These are phyloP conservation scores for Coluber constrictor DNA, from an alignment of 2,797 vertebrate species.

Conservation along the genomic window DNA sequence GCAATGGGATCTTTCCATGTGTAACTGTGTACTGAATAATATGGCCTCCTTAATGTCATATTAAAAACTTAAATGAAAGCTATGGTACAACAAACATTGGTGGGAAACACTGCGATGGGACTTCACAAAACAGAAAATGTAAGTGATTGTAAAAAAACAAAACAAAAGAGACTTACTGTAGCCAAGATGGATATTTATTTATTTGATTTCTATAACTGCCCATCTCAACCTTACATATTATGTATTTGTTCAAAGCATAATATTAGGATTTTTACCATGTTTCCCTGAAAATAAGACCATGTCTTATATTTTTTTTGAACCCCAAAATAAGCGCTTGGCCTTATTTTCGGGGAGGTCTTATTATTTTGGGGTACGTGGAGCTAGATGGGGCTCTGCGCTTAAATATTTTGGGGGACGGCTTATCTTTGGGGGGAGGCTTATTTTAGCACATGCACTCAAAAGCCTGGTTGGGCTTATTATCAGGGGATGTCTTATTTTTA, in stretches of 20 bases:
- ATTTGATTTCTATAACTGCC: neutral
- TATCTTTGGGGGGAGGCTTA: too few relatives aligned
- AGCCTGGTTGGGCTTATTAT: too few relatives aligned
- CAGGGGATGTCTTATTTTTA: too few relatives aligned
- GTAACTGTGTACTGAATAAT: neutral
- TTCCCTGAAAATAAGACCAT: too few relatives aligned
- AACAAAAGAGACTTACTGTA: neutral
- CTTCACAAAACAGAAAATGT: neutral
- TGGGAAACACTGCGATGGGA: neutral
- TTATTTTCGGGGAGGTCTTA: too few relatives aligned
- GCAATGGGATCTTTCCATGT: neutral
- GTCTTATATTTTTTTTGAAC: too few relatives aligned
- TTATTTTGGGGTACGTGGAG: too few relatives aligned
- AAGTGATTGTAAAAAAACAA: neutral
- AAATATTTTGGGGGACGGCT: too few relatives aligned
- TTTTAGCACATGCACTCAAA: too few relatives aligned
- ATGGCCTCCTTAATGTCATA: neutral
- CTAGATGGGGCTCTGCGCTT: too few relatives aligned
- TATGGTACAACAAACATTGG: neutral
- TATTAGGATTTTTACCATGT: neutral
- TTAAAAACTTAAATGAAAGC: neutral
- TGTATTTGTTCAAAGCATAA: neutral
- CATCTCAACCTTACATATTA: neutral
- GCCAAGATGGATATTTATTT: neutral
- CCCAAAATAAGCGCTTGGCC: too few relatives aligned